phyloP scores from a whole-genome alignment of 1,140 invertebrate species.

The Sinella curviseta region DNA sequence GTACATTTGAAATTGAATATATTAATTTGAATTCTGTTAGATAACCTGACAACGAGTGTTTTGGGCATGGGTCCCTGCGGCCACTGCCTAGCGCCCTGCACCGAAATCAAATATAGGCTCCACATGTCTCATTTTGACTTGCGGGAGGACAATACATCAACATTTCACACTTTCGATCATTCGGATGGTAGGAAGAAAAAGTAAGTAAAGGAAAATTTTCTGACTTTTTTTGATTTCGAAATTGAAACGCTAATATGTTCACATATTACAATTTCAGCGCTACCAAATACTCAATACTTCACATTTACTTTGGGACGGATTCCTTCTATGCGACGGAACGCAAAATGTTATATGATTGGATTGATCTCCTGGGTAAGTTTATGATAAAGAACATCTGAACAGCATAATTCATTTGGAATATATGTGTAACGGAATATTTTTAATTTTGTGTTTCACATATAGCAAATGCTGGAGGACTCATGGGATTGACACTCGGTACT shows the following conservation, averaged over 20 bases:
- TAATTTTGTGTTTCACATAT: constrained; percentile 20
- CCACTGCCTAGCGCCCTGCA: constrained; percentile 34
- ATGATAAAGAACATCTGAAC: neutral
- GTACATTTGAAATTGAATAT: too few species aligned
- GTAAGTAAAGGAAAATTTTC: neutral
- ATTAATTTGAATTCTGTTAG: too few species aligned
- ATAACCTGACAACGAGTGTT: too few species aligned
- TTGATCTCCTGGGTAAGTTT: neutral
- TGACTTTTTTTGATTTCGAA: neutral
- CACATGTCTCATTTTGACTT: neutral
- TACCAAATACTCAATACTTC: neutral
- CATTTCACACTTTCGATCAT: neutral
- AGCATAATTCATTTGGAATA: neutral
- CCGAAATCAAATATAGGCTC: constrained; percentile 30
- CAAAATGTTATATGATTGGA: neutral
- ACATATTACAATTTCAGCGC: neutral
- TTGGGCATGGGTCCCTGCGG: too few species aligned
- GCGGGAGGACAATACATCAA: neutral
- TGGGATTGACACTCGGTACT: constrained; percentile 76
- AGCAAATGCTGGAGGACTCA: constrained; percentile 74
- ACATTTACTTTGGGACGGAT: constrained; percentile 3
- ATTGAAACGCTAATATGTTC: neutral
- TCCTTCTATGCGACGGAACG: neutral
- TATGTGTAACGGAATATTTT: too few species aligned
- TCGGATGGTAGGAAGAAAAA: neutral